Evolutionary conservation across 2,888 invertebrate species (phyloP), one percentile per base, ranked within the genome.

Genomic region (Furcula furcula): DNA sequence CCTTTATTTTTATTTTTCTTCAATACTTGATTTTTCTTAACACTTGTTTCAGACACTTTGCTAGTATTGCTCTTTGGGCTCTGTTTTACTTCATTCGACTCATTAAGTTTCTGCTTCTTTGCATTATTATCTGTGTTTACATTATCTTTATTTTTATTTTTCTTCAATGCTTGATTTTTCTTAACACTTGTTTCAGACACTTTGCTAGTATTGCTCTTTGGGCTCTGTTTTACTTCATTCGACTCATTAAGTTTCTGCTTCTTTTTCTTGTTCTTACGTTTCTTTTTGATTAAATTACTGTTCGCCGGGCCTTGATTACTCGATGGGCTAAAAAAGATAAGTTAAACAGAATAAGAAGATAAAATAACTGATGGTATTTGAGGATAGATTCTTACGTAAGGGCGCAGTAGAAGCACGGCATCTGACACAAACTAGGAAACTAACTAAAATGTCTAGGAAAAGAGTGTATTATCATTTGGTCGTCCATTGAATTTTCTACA

Each of bases 231-330:
- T 9, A 20, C 39, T 31, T 13, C 34, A 7, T 33, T 48, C 10
- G 35, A 5, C 5, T 40, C 23, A 34, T 33, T 23, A 20, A 29
- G 7, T 22, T 60, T 63, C 34, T 54, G 52, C 38, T 55, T 64
- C 14, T 59, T 63, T 34, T 68, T 62, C 26, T 60, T 69, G 31
- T 71, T 74, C 37, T 65, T 76, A 15, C 40, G 48, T 25, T 69
- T 69, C 15, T 58, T 70, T 37, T 66, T 70, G 65, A 4, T 44
- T 57, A 33, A 46, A 34, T 7, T 45, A 10, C 14, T 42, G 5
- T 30, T 34, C 11, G 28, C 36, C 5, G 32, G 16, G 6, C 9
- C 15, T 31, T 22, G 10, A 28, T 25, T 29, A 25, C 5, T 39
- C 34, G 22, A 21, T 26, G 28, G 9, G 16, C 53, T 54, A 35